These are phyloP conservation scores for Panagrolaimus sp. DNA, from an alignment of 1,140 invertebrate species.

Conservation along the genomic window DNA sequence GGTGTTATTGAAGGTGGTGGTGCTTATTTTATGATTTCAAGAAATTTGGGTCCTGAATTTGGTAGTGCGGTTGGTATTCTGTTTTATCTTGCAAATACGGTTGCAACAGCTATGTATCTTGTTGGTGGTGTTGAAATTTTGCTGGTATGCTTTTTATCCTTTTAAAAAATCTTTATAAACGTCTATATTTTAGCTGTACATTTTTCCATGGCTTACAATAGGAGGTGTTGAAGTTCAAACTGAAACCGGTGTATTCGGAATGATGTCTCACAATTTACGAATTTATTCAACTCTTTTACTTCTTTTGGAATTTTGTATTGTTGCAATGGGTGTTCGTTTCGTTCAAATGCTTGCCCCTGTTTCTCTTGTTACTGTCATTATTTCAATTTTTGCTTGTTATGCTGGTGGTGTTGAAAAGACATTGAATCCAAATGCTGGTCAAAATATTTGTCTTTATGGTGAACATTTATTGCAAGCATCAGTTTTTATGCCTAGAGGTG, in stretches of 20 bases:
- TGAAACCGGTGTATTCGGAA: constrained; percentile 52
- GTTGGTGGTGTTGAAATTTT: constrained; percentile 95
- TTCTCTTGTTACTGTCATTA: constrained; percentile 62
- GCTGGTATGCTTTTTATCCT: constrained; percentile 66
- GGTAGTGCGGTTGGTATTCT: constrained; percentile 95
- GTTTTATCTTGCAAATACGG: constrained; percentile 96
- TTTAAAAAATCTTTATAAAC: constrained; percentile 16
- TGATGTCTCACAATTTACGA: constrained; percentile 61
- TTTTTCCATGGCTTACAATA: constrained; percentile 60
- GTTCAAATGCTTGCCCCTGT: constrained; percentile 63
- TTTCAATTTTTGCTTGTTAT: constrained; percentile 63
- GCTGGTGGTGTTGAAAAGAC: constrained; percentile 59
- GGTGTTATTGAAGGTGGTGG: constrained; percentile 84
- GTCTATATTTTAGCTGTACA: constrained; percentile 60
- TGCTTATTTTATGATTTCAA: constrained; percentile 94
- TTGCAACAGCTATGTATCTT: constrained; percentile 96
- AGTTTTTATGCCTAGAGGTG: constrained; percentile 28
- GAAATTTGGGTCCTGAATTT: constrained; percentile 93
- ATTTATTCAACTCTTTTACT: constrained; percentile 62
- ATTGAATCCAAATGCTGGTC: constrained; percentile 45
- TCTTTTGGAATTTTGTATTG: constrained; percentile 60
- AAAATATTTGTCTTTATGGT: constrained; percentile 55
- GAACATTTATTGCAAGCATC: constrained; percentile 52
- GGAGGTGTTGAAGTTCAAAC: constrained; percentile 59
- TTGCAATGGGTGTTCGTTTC: constrained; percentile 63